Evolutionary conservation across 37 sponge, comb jelly and placozoan species (phyloP).

Genomic region (Geodia barretti): DNA sequence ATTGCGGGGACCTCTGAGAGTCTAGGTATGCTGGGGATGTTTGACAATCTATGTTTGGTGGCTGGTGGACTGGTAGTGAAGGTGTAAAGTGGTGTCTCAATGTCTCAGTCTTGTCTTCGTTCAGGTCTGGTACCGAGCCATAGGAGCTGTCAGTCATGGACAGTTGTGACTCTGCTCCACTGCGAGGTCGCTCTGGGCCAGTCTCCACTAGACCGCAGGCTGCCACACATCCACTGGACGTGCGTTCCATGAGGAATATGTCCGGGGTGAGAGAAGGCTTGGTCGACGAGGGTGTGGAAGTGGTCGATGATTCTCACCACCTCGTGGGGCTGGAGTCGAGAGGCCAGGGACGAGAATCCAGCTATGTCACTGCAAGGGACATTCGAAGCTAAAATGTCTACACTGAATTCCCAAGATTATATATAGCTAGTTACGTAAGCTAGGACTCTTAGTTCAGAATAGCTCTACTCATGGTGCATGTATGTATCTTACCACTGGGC

Average conservation of each 20-base stretch:
- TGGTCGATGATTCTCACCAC: conserved; percentile 59
- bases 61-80: too few relatives aligned
- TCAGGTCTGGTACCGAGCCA: conserved; percentile 21
- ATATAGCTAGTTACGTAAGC: not conserved
- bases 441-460: not conserved
- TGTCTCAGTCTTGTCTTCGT: not conserved
- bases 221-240: conserved; percentile 65
- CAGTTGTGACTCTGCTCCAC: not conserved
- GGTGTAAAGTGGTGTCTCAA: not conserved
- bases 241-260: conserved; percentile 65
- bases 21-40: too few relatives aligned
- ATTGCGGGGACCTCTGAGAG: too few relatives aligned
- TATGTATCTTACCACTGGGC: conserved; percentile 69
- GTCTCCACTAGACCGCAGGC: conserved; percentile 50
- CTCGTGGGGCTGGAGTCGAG: conserved; percentile 58
- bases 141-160: conserved; percentile 55
- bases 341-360: conserved; percentile 51
- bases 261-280: conserved; percentile 41
- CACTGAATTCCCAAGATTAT: too few relatives aligned
- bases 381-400: not conserved
- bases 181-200: not conserved
- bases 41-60: too few relatives aligned
- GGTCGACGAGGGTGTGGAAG: conserved; percentile 61
- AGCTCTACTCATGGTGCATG: not conserved
- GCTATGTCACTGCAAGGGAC: conserved; percentile 56